Evolutionary conservation across 2,113 vertebrate species (phyloP).

Genomic region (Sturnira hondurensis): DNA sequence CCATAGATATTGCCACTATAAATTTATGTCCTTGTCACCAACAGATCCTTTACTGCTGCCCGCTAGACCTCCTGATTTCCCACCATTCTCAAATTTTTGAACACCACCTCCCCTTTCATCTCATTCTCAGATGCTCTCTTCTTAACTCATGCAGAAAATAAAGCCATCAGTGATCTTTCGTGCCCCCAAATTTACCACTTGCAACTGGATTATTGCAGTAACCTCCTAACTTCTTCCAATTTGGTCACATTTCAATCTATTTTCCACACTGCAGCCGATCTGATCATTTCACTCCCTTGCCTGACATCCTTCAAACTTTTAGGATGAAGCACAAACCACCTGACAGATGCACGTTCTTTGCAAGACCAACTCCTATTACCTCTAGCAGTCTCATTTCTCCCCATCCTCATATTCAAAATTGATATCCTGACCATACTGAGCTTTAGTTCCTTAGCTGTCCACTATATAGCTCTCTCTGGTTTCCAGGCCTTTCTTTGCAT

Average conservation of each 20-base stretch:
- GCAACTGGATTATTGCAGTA: background rate
- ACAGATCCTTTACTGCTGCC: background rate
- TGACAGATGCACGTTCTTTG: rapidly evolving
- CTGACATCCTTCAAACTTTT: background rate
- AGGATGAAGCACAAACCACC: background rate
- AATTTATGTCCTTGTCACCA: background rate
- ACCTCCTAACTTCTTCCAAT: background rate
- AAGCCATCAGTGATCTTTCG: background rate
- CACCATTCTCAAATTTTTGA: background rate
- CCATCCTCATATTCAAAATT: background rate
- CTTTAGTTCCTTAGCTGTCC: background rate
- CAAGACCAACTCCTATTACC: background rate
- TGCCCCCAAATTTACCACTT: background rate
- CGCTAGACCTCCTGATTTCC: background rate
- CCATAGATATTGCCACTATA: background rate
- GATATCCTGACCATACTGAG: background rate
- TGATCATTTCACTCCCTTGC: background rate
- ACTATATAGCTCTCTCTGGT: background rate
- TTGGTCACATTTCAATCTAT: background rate
- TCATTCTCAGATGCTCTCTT: background rate
- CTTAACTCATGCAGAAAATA: background rate
- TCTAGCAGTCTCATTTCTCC: background rate
- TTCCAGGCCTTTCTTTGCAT: background rate
- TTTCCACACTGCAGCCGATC: background rate
- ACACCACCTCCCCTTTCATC: background rate